These are phyloP conservation scores for Tetragnatha versicolor DNA, from an alignment of 1,140 invertebrate species.

Conservation along the genomic window DNA sequence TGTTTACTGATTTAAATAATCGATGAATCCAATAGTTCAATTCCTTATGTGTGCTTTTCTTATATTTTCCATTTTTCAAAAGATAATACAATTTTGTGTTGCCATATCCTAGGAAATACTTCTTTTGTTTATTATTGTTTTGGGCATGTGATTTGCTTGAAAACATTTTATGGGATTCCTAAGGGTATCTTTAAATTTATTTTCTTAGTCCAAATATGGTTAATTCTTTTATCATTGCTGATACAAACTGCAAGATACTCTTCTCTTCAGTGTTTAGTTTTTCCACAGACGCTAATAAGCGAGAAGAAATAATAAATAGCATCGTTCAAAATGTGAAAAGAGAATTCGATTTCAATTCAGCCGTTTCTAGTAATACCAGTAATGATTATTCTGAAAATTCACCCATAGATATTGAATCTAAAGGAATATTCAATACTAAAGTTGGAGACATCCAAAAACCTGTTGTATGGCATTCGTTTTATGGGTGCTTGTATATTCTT, in stretches of 20 bases:
- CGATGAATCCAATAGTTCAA: no score
- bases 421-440: slow-evolving; percentile 44
- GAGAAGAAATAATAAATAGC: slow-evolving; percentile 1
- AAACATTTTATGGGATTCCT: no score
- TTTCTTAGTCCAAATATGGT: slow-evolving; percentile 33
- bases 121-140: no score
- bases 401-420: slow-evolving; percentile 15
- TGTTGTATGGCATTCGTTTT: slow-evolving; percentile 39
- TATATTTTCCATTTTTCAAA: no score
- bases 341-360: slow-evolving; percentile 40
- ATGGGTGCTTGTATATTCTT: slow-evolving; percentile 44
- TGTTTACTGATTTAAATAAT: no score
- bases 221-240: slow-evolving; percentile 40
- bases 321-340: slow-evolving; percentile 25
- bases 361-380: slow-evolving; percentile 10
- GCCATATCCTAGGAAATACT: no score
- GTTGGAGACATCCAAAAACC: slow-evolving; percentile 15
- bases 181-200: no score
- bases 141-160: no score
- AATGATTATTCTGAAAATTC: slow-evolving; percentile 9
- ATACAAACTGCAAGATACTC: slow-evolving; percentile 26
- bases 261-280: slow-evolving; percentile 42
- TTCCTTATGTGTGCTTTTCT: no score
- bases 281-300: background rate
- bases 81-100: no score